These are phyloP conservation scores for Liodrosophila aerea DNA, from an alignment of 2,888 invertebrate species.

Conservation along the genomic window DNA sequence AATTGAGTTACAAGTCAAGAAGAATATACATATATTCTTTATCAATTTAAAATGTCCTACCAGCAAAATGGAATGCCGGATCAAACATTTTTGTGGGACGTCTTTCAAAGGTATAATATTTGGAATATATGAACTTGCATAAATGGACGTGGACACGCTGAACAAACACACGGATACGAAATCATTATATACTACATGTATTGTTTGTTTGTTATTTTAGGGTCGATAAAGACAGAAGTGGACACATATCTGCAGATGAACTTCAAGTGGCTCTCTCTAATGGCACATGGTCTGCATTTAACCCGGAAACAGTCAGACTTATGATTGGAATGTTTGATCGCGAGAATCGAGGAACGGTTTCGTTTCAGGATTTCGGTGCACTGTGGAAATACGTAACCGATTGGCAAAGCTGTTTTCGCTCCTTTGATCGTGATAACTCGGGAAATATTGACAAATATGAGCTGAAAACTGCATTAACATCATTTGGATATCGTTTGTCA, in stretches of 20 bases:
- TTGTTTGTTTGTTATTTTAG: constrained; percentile 79
- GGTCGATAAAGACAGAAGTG: constrained; percentile 94
- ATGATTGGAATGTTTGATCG: constrained; percentile 95
- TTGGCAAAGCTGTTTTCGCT: constrained; percentile 98
- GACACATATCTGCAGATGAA: constrained; percentile 94
- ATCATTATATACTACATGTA: background rate
- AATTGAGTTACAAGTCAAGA: background rate
- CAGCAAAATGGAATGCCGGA: constrained; percentile 88
- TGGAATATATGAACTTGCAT: background rate
- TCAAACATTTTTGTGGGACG: constrained; percentile 90
- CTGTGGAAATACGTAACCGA: constrained; percentile 99
- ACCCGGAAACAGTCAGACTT: constrained; percentile 96
- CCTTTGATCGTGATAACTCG: constrained; percentile 96
- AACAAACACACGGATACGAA: no score
- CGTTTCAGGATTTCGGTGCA: constrained; percentile 97
- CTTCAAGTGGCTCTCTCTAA: constrained; percentile 96
- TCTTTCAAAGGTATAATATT: constrained; percentile 85
- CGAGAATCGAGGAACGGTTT: constrained; percentile 93
- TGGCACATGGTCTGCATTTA: constrained; percentile 99
- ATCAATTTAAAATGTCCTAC: constrained; percentile 82
- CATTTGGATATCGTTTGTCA: constrained; percentile 94
- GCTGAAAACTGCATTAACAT: constrained; percentile 92
- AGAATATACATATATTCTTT: no score
- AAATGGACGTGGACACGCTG: background rate
- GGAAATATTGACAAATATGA: constrained; percentile 97